Conservation (phyloP, 2,888 invertebrate genomes). For the Ametastegia equiseti region DNA sequence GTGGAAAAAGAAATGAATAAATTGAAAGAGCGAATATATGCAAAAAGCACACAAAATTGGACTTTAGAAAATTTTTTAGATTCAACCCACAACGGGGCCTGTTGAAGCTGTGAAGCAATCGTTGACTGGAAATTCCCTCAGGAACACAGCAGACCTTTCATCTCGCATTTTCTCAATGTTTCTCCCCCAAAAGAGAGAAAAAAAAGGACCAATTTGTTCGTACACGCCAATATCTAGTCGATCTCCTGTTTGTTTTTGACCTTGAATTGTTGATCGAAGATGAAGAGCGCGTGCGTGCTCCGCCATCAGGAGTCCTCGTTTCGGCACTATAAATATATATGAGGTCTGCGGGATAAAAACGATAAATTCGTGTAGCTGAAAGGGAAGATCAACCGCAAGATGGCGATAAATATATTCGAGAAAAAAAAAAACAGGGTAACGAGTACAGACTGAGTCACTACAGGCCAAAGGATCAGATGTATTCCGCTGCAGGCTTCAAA, state of each 20-base stretch:
- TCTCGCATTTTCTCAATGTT: not conserved
- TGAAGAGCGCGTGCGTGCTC: constrained; percentile 10
- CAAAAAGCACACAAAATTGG: not conserved
- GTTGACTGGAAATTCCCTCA: not conserved
- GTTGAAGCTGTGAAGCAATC: not conserved
- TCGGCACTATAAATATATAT: constrained; percentile 33
- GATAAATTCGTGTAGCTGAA: constrained; percentile 29
- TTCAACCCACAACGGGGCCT: not conserved
- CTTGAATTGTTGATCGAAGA: constrained; percentile 22
- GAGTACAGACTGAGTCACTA: not conserved
- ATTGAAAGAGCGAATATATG: no score
- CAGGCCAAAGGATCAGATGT: not conserved
- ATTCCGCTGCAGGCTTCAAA: not conserved
- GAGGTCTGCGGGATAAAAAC: constrained; percentile 4
- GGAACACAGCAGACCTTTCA: constrained; percentile 2
- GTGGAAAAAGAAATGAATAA: no score
- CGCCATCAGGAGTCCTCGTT: constrained; percentile 7
- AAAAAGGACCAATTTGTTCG: not conserved
- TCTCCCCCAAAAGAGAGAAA: not conserved
- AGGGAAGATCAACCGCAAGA: constrained; percentile 4
- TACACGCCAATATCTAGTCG: not conserved
- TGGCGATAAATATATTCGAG: constrained; percentile 9
- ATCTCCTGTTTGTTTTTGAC: constrained; percentile 5
- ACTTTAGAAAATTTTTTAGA: not conserved
- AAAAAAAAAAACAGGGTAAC: not conserved